Conservation (phyloP, 2,113 vertebrate genomes). For the Nannobrachium achirus region DNA sequence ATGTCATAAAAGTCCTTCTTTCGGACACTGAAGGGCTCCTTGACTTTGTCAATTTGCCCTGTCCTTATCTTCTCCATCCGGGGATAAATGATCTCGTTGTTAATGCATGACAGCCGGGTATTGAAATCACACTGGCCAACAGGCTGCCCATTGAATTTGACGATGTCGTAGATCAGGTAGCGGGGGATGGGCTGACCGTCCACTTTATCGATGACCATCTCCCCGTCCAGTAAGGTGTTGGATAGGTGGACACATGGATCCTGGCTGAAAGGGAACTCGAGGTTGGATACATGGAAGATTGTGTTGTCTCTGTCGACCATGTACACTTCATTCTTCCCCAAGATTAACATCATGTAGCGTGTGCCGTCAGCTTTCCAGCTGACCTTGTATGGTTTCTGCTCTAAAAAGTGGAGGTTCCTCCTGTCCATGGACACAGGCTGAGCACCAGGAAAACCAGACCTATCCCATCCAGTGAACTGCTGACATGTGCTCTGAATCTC, state of each 20-base stretch:
- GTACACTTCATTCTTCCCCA: too few relatives aligned
- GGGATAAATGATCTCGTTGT: too few relatives aligned
- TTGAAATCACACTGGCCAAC: too few relatives aligned
- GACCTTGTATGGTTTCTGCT: slow-evolving; percentile 97
- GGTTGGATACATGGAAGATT: too few relatives aligned
- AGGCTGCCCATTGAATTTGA: slow-evolving; percentile 82
- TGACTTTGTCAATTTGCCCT: too few relatives aligned
- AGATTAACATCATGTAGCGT: slow-evolving; percentile 75
- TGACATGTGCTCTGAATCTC: slow-evolving; percentile 92
- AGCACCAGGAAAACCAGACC: slow-evolving; percentile 95
- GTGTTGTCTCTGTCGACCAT: too few relatives aligned
- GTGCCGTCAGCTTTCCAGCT: slow-evolving; percentile 99
- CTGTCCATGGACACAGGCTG: slow-evolving; percentile 98
- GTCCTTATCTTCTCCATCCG: too few relatives aligned
- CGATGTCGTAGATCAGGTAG: slow-evolving; percentile 92
- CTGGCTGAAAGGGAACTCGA: too few relatives aligned
- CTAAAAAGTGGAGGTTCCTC: slow-evolving; percentile 91
- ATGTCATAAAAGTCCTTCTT: too few relatives aligned
- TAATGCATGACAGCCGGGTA: too few relatives aligned
- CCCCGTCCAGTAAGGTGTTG: slow-evolving; percentile 48
- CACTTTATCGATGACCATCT: slow-evolving; percentile 93
- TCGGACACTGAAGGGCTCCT: too few relatives aligned
- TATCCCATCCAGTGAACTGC: slow-evolving; percentile 94
- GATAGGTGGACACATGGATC: too few relatives aligned
- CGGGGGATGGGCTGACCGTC: slow-evolving; percentile 88